Percentiles rank a stretch among this genome's conserved stretches.
Evolutionary conservation across 2,797 vertebrate species (phyloP).

Genomic region (Cynodonichthys magdalenae): DNA sequence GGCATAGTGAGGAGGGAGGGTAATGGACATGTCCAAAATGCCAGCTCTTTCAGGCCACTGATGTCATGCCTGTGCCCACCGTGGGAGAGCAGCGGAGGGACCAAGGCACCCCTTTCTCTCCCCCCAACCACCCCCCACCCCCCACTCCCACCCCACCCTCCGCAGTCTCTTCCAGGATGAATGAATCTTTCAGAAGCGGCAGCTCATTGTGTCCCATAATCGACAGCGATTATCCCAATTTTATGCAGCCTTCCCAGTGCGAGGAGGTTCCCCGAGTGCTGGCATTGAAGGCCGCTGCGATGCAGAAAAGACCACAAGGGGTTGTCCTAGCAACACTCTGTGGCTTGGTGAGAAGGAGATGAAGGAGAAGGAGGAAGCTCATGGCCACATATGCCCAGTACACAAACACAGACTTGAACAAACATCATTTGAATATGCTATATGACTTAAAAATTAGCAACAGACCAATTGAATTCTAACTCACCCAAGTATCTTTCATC

Average conservation of each 20-base stretch:
- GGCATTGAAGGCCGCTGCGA: conserved; percentile 75
- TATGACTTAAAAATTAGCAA: conserved; percentile 19
- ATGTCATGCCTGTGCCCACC: conserved; percentile 86
- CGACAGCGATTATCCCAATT: conserved; percentile 85
- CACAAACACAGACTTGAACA: conserved; percentile 42
- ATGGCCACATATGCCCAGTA: conserved; percentile 50
- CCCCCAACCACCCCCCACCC: conserved; percentile 55
- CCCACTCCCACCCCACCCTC: conserved; percentile 63
- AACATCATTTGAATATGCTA: conserved; percentile 38
- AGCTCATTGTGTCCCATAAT: conserved; percentile 83
- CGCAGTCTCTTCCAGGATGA: conserved; percentile 80
- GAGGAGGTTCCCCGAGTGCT: conserved; percentile 76
- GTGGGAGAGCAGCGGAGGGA: conserved; percentile 83
- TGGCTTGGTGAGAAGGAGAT: conserved; percentile 68
- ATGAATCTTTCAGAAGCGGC: conserved; percentile 85
- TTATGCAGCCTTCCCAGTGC: conserved; percentile 83
- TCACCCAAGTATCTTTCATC: not conserved
- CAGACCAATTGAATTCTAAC: conserved; percentile 17
- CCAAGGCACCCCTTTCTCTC: conserved; percentile 67
- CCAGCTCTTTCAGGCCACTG: conserved; percentile 81
- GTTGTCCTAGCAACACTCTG: conserved; percentile 83
- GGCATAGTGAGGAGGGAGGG: conserved; percentile 49
- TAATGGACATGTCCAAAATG: conserved; percentile 77
- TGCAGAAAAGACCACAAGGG: conserved; percentile 72
- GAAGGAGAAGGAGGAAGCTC: conserved; percentile 67